phyloP scores from a whole-genome alignment of 2,113 vertebrate genomes.

The Clinocottus analis region DNA sequence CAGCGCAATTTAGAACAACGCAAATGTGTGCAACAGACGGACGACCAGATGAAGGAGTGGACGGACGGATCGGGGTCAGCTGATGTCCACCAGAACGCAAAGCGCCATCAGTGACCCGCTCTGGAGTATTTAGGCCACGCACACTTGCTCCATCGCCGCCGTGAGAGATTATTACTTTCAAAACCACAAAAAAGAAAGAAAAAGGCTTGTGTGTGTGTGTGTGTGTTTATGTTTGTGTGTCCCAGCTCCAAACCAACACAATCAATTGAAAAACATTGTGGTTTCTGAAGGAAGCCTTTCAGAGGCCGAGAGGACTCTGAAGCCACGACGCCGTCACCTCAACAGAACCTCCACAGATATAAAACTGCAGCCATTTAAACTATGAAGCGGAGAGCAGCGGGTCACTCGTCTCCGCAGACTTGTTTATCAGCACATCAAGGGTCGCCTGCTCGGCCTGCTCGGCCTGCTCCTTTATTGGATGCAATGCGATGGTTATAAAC shows the following conservation, averaged over 20 bases:
- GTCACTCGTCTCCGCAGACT: not conserved
- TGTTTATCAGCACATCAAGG: constrained; percentile 31
- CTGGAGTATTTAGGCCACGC: not conserved
- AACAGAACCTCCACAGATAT: not conserved
- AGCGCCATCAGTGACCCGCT: not conserved
- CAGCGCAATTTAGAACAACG: constrained; percentile 32
- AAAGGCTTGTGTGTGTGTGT: too few relatives aligned
- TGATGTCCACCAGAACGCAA: not conserved
- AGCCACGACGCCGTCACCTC: not conserved
- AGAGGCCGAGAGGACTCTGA: not conserved
- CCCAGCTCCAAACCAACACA: not conserved
- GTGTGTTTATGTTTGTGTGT: not conserved
- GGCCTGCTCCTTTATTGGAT: constrained; percentile 11
- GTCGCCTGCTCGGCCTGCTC: constrained; percentile 11
- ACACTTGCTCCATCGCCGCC: not conserved
- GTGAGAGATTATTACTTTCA: not conserved
- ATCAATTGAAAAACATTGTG: not conserved
- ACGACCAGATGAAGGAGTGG: constrained; percentile 41
- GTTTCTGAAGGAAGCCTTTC: not conserved
- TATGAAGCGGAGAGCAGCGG: not conserved
- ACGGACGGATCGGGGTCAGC: constrained; percentile 39
- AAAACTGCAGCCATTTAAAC: constrained; percentile 8
- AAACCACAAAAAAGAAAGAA: too few relatives aligned
- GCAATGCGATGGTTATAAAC: constrained; percentile 6
- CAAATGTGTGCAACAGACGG: constrained; percentile 50